Conservation (phyloP, 92 coral and sea anemone species). For the Virgularia gustaviana region DNA sequence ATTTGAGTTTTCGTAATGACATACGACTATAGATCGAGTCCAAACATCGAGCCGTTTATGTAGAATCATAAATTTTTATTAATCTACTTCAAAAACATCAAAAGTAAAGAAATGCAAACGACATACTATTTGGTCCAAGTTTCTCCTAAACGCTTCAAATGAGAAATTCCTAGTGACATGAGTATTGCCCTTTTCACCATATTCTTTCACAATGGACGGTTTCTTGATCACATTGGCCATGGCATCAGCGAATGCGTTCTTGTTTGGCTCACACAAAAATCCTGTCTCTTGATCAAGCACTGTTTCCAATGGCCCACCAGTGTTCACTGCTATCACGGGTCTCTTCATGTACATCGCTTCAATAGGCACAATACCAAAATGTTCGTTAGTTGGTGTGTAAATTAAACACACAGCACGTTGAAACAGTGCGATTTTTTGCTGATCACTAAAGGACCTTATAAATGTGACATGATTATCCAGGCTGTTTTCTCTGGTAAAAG, state of each 20-base stretch:
- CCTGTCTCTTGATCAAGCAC: slow-evolving; percentile 76
- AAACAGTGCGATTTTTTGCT: slow-evolving; percentile 73
- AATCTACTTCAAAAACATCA: slow-evolving; percentile 80
- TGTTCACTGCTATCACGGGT: slow-evolving; percentile 91
- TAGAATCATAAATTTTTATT: no score
- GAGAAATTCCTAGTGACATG: slow-evolving; percentile 91
- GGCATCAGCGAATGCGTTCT: slow-evolving; percentile 80
- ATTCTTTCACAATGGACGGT: slow-evolving; percentile 46
- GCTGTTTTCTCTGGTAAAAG: slow-evolving; percentile 67
- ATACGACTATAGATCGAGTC: no score
- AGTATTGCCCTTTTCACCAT: slow-evolving; percentile 75
- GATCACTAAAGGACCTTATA: slow-evolving; percentile 79
- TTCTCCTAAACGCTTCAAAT: slow-evolving; percentile 88
- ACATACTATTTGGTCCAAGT: slow-evolving; percentile 90
- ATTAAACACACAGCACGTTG: slow-evolving; percentile 68
- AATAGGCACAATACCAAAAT: slow-evolving; percentile 94
- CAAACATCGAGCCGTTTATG: no score
- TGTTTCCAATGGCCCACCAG: slow-evolving; percentile 96
- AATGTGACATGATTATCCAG: slow-evolving; percentile 77
- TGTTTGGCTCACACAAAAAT: slow-evolving; percentile 88
- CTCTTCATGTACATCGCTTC: slow-evolving; percentile 94
- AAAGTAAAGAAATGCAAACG: slow-evolving; percentile 69
- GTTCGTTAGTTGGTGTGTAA: slow-evolving; percentile 96
- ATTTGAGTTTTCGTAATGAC: no score
- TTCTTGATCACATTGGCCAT: slow-evolving; percentile 79